These are phyloP conservation scores for Engraulis encrasicolus DNA, from an alignment of 2,113 vertebrate genomes.

Conservation along the genomic window DNA sequence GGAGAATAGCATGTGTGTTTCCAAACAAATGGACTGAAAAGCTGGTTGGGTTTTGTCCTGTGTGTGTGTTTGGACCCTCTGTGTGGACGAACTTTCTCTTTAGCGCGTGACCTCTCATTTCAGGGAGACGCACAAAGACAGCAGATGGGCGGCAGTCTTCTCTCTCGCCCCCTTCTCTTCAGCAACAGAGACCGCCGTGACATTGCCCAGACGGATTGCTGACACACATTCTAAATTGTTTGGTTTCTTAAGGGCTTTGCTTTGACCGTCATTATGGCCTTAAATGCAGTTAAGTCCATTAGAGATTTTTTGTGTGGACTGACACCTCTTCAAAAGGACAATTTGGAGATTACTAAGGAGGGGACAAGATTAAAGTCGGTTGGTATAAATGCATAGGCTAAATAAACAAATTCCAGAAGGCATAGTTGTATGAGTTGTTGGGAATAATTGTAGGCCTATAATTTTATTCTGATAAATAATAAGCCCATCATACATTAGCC, in stretches of 20 bases:
- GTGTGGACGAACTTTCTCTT: conserved; percentile 76
- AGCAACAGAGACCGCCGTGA: conserved; percentile 26
- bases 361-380: background rate
- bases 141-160: conserved; percentile 85
- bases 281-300: conserved; percentile 44
- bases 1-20: conserved; percentile 89
- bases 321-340: conserved; percentile 12
- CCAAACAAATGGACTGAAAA: conserved; percentile 88
- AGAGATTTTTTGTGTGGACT: conserved; percentile 40
- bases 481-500: background rate
- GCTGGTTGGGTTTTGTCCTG: conserved; percentile 72
- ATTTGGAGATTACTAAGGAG: background rate
- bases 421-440: too few relatives aligned
- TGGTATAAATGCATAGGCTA: background rate
- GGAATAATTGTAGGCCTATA: too few relatives aligned
- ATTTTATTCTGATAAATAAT: too few relatives aligned
- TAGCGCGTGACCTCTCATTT: conserved; percentile 83
- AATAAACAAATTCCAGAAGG: too few relatives aligned
- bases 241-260: conserved; percentile 38
- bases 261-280: conserved; percentile 40
- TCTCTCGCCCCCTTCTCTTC: conserved; percentile 37
- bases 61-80: conserved; percentile 76
- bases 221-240: conserved; percentile 34
- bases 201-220: conserved; percentile 27
- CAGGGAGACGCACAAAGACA: conserved; percentile 79